A percentile compares a stretch with the other conserved stretches of the same genome.
phyloP scores from a whole-genome alignment of 2,888 invertebrate species.

The Ganaspis brasiliensis region DNA sequence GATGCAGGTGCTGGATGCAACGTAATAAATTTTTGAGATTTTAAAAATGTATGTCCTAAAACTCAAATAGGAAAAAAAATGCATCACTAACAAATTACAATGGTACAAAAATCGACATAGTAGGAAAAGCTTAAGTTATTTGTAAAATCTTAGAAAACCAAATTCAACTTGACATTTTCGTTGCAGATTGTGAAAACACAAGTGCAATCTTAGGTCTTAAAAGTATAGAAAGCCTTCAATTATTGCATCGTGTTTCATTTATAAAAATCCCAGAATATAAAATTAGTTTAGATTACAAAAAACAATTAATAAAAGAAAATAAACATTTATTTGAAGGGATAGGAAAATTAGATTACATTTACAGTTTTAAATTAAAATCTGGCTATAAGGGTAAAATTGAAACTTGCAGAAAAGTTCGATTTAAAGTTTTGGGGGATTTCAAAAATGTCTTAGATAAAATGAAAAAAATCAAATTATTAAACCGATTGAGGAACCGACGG shows the following conservation, averaged over 20 bases:
- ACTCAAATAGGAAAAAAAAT: neutral
- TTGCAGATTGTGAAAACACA: neutral
- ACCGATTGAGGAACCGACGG: slow-evolving; percentile 54
- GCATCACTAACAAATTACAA: slow-evolving; percentile 12
- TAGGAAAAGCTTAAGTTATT: neutral
- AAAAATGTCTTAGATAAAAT: slow-evolving; percentile 47
- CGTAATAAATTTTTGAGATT: neutral
- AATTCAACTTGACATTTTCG: neutral
- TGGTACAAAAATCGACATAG: neutral
- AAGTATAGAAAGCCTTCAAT: slow-evolving; percentile 43
- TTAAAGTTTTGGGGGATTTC: slow-evolving; percentile 25
- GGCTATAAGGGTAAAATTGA: slow-evolving; percentile 33
- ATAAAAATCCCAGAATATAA: slow-evolving; percentile 1
- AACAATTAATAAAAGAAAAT: slow-evolving; percentile 20
- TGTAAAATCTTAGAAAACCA: slow-evolving; percentile 8
- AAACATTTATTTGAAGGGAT: slow-evolving; percentile 53
- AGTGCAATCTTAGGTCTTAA: slow-evolving; percentile 22
- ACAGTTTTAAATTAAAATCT: slow-evolving; percentile 52
- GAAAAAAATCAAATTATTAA: slow-evolving; percentile 49
- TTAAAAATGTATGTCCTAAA: slow-evolving; percentile 7
- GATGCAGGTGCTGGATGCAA: slow-evolving; percentile 44
- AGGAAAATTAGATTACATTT: slow-evolving; percentile 48
- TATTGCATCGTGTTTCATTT: slow-evolving; percentile 33
- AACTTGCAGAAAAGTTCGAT: slow-evolving; percentile 39
- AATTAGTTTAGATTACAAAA: no score